Evolutionary conservation across 2,113 vertebrate genomes (phyloP).

Genomic region (Laticauda colubrina): DNA sequence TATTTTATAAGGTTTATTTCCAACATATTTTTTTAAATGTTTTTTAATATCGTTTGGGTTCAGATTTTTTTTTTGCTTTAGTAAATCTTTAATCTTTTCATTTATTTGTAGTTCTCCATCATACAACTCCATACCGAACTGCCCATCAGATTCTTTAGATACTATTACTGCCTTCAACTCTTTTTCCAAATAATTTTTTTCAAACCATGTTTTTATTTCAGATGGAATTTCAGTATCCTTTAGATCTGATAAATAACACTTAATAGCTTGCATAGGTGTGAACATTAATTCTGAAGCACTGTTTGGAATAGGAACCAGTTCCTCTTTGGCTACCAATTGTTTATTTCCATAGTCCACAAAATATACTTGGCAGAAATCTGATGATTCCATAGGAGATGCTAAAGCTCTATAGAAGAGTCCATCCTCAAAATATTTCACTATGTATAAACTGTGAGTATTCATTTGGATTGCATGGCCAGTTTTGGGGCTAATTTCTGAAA

Average conservation of each 20-base stretch:
- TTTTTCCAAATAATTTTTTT: constrained; percentile 71
- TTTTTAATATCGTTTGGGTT: constrained; percentile 8
- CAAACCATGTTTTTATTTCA: constrained; percentile 78
- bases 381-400: constrained; percentile 61
- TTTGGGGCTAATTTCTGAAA: constrained; percentile 62
- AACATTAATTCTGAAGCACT: constrained; percentile 76
- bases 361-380: constrained; percentile 70
- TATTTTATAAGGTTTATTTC: neutral
- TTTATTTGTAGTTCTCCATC: constrained; percentile 79
- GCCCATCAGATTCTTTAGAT: constrained; percentile 72
- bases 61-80: constrained; percentile 37
- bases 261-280: constrained; percentile 88
- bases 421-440: constrained; percentile 82
- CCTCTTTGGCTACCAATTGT: constrained; percentile 70
- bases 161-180: constrained; percentile 73
- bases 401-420: constrained; percentile 82
- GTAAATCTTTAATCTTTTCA: constrained; percentile 76
- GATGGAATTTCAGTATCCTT: constrained; percentile 61
- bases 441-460: constrained; percentile 61
- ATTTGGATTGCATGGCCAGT: constrained; percentile 27
- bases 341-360: constrained; percentile 93
- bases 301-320: constrained; percentile 76
- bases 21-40: fast-evolving
- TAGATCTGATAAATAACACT: constrained; percentile 75
- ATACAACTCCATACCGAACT: constrained; percentile 79